Conservation (phyloP, 2,888 invertebrate species). For the Apotomis capreana region DNA sequence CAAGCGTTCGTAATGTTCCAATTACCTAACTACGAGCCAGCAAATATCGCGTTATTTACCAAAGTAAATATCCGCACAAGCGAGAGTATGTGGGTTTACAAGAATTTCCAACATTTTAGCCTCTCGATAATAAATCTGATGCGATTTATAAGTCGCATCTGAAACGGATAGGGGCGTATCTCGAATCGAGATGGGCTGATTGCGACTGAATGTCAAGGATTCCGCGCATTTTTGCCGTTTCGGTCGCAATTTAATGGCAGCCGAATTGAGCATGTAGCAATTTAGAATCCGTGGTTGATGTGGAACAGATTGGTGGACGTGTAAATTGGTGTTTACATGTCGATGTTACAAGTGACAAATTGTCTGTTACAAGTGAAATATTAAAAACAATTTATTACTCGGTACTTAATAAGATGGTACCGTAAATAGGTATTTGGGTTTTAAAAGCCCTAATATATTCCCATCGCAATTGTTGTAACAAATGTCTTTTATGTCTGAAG, state of each 20-base stretch:
- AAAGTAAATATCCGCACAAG: background rate
- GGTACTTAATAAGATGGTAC: too few relatives aligned
- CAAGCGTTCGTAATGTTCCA: too few relatives aligned
- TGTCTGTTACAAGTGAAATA: background rate
- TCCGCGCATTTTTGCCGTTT: slow-evolving; percentile 26
- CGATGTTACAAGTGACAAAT: background rate
- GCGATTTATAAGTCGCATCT: slow-evolving; percentile 38
- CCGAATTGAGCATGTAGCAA: slow-evolving; percentile 7
- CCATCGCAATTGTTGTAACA: too few relatives aligned
- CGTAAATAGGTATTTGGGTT: too few relatives aligned
- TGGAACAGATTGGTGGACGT: slow-evolving; percentile 13
- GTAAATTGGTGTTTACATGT: background rate
- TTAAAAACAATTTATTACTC: too few relatives aligned
- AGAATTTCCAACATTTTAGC: slow-evolving; percentile 24
- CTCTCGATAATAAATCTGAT: slow-evolving; percentile 33
- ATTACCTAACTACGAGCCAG: too few relatives aligned
- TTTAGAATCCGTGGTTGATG: slow-evolving; percentile 25
- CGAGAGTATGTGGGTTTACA: background rate
- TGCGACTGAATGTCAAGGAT: slow-evolving; percentile 39
- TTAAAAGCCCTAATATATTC: too few relatives aligned
- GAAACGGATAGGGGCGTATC: slow-evolving; percentile 41
- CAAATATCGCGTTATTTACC: too few relatives aligned
- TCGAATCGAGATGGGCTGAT: slow-evolving; percentile 28
- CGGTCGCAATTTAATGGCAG: slow-evolving; percentile 24
- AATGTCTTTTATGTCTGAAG: too few relatives aligned